These are phyloP conservation scores for Stenolophus ochropezus DNA, from an alignment of 2,888 invertebrate species.

Conservation along the genomic window DNA sequence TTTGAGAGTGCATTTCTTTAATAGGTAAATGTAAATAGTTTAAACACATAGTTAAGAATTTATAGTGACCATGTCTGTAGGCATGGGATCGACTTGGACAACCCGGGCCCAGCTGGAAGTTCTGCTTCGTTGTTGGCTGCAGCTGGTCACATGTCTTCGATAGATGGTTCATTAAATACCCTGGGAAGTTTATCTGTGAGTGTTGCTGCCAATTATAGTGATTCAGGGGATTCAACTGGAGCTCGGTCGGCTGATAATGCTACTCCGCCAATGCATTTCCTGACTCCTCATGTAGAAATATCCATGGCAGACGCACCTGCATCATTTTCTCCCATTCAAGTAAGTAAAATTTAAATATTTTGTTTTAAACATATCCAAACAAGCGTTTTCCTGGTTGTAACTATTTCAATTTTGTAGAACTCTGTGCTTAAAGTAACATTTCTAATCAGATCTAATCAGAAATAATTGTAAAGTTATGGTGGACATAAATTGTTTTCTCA, in stretches of 20 bases:
- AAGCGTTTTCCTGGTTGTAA: too few relatives aligned
- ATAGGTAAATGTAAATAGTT: constrained; percentile 80
- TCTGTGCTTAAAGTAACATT: too few relatives aligned
- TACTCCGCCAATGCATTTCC: constrained; percentile 92
- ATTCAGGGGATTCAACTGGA: constrained; percentile 88
- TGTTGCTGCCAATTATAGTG: constrained; percentile 85
- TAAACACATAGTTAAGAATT: too few relatives aligned
- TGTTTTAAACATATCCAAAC: too few relatives aligned
- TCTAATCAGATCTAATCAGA: too few relatives aligned
- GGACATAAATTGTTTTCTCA: too few relatives aligned
- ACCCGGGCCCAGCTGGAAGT: constrained; percentile 88
- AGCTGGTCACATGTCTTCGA: constrained; percentile 74
- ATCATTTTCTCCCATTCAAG: constrained; percentile 77
- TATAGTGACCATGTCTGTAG: too few relatives aligned
- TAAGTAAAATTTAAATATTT: constrained; percentile 61
- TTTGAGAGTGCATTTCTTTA: constrained; percentile 90
- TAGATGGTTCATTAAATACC: constrained; percentile 74
- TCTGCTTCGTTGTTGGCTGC: constrained; percentile 83
- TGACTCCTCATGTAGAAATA: constrained; percentile 93
- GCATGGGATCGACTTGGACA: constrained; percentile 92
- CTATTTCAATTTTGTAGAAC: too few relatives aligned
- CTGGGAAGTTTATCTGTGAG: constrained; percentile 79
- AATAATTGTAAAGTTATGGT: too few relatives aligned
- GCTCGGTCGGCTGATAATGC: constrained; percentile 89
- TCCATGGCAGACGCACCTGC: constrained; percentile 90